phyloP scores from a whole-genome alignment of 2,113 vertebrate species.

The Passer montanus region DNA sequence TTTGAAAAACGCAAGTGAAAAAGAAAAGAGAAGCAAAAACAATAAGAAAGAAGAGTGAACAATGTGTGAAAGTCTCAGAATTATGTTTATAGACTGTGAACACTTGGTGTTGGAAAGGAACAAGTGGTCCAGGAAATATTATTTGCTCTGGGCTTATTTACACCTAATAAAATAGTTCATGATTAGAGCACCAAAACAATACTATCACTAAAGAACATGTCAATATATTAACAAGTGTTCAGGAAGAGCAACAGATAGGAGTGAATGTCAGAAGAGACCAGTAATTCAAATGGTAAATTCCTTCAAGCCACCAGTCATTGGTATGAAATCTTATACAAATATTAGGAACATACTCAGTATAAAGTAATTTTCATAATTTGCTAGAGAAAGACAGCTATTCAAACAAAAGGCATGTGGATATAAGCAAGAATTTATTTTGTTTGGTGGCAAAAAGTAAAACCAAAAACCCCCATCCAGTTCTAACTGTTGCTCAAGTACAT shows the following conservation, averaged over 20 bases:
- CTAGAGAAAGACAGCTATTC: neutral
- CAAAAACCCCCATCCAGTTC: rapidly evolving
- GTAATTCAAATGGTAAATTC: neutral
- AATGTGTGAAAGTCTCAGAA: neutral
- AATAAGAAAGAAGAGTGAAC: neutral
- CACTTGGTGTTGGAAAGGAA: no score
- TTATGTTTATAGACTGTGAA: neutral
- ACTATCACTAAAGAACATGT: neutral
- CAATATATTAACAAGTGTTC: neutral
- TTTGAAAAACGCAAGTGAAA: neutral
- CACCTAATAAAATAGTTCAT: neutral
- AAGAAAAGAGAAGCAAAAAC: neutral
- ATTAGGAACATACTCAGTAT: neutral
- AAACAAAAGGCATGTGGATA: neutral
- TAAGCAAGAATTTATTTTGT: neutral
- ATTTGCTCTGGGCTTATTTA: neutral
- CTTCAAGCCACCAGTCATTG: neutral
- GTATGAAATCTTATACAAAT: neutral
- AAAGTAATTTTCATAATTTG: neutral
- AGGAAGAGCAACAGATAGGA: neutral
- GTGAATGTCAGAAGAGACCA: neutral
- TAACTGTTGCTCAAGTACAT: neutral
- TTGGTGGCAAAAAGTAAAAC: neutral
- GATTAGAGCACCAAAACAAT: neutral
- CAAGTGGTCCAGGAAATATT: neutral